phyloP scores from a whole-genome alignment of 1,140 invertebrate genomes.

The Aphelenchoides besseyi region DNA sequence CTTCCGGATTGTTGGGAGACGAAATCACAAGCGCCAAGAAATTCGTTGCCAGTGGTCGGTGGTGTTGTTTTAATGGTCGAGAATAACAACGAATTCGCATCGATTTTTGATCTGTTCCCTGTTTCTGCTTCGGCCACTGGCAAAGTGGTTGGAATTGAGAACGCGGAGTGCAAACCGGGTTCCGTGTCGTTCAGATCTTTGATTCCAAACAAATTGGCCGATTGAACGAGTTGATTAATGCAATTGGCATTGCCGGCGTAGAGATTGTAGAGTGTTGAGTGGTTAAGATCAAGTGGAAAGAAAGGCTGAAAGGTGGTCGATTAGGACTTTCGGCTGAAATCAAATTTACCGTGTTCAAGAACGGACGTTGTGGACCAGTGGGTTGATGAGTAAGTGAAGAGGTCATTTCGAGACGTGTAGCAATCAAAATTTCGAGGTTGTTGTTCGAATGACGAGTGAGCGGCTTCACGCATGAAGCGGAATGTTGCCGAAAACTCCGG shows the following conservation, averaged over 20 bases:
- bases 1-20: background rate
- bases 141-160: background rate
- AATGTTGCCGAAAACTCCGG: background rate
- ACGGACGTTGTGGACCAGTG: background rate
- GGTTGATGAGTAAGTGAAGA: conserved; percentile 13
- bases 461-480: background rate
- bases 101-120: too few species aligned
- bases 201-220: conserved; percentile 4
- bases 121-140: background rate
- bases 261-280: conserved; percentile 13
- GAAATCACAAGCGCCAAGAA: background rate
- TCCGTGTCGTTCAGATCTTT: conserved; percentile 5
- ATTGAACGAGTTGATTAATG: conserved; percentile 8
- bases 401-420: conserved; percentile 6
- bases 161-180: background rate
- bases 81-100: background rate
- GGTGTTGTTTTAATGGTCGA: background rate
- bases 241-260: background rate
- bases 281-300: conserved; percentile 16
- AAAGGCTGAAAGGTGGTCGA: background rate
- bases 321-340: background rate
- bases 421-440: background rate
- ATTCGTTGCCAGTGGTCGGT: background rate
- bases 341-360: background rate
- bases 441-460: background rate